phyloP scores from a whole-genome alignment of 2,888 invertebrate species.

The Hedya salicella region DNA sequence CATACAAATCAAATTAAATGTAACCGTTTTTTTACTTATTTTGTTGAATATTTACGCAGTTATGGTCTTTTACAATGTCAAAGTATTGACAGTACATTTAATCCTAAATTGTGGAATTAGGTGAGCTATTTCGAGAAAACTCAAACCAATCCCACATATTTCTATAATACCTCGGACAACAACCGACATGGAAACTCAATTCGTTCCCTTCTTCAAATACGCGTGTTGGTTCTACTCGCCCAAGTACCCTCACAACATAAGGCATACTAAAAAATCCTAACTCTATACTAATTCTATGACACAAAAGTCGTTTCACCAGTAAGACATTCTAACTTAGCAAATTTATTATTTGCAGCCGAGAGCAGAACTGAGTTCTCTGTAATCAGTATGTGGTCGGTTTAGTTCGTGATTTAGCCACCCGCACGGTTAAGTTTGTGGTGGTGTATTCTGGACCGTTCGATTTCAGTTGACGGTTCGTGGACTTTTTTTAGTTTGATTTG shows the following conservation, averaged over 20 bases:
- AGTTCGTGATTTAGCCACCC: slow-evolving; percentile 14
- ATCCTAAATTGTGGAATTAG: no score
- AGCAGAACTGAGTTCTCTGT: neutral
- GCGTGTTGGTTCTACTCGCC: slow-evolving; percentile 22
- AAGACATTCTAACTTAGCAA: neutral
- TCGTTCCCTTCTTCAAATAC: slow-evolving; percentile 44
- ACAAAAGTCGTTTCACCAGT: neutral
- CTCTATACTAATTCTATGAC: neutral
- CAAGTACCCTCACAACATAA: slow-evolving; percentile 13
- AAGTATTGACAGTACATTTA: no score
- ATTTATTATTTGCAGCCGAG: neutral
- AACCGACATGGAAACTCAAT: slow-evolving; percentile 57
- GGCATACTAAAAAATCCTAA: neutral
- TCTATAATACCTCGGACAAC: slow-evolving; percentile 31
- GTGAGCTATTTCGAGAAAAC: no score
- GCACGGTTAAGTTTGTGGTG: slow-evolving; percentile 11
- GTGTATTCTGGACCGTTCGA: slow-evolving; percentile 20
- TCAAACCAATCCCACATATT: slow-evolving; percentile 12
- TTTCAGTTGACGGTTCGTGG: slow-evolving; percentile 16
- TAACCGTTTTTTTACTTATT: no score
- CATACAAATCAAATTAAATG: no score
- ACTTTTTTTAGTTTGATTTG: slow-evolving; percentile 22
- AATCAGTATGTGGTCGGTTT: neutral
- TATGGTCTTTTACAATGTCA: no score
- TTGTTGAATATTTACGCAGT: no score